Evolutionary conservation across 2,113 vertebrate genomes (phyloP).

Genomic region (Halichoerus grypus): DNA sequence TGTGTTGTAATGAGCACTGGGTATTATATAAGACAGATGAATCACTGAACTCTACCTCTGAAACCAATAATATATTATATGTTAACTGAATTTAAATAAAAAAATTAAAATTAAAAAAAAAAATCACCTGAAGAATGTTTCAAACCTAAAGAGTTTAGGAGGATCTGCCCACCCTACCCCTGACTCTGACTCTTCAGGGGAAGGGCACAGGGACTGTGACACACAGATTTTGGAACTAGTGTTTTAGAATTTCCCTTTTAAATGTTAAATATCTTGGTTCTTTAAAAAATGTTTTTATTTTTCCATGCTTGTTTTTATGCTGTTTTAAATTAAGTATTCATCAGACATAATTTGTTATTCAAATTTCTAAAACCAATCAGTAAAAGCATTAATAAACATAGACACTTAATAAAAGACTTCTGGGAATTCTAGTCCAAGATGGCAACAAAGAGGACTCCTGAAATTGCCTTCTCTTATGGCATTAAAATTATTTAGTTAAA

Average conservation of each 20-base stretch:
- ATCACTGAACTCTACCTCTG: no score
- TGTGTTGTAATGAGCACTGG: no score
- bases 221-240: neutral
- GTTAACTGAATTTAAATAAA: no score
- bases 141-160: neutral
- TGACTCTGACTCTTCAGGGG: neutral
- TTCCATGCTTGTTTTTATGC: neutral
- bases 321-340: conserved; percentile 48
- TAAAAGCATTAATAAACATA: conserved; percentile 39
- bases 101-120: neutral
- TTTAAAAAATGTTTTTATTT: conserved; percentile 34
- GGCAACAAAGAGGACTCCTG: neutral
- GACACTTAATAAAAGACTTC: conserved; percentile 47
- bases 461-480: neutral
- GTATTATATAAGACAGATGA: no score
- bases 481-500: neutral
- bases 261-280: neutral
- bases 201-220: neutral
- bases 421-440: neutral
- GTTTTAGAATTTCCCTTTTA: conserved; percentile 1
- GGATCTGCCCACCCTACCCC: neutral
- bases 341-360: conserved; percentile 10
- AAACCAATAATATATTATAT: no score
- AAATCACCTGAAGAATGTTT: neutral
- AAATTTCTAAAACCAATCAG: conserved; percentile 46